Percentiles rank a stretch among this genome's conserved stretches.
Conservation (phyloP, 1,140 invertebrate species). For the Heliconius hermathena region DNA sequence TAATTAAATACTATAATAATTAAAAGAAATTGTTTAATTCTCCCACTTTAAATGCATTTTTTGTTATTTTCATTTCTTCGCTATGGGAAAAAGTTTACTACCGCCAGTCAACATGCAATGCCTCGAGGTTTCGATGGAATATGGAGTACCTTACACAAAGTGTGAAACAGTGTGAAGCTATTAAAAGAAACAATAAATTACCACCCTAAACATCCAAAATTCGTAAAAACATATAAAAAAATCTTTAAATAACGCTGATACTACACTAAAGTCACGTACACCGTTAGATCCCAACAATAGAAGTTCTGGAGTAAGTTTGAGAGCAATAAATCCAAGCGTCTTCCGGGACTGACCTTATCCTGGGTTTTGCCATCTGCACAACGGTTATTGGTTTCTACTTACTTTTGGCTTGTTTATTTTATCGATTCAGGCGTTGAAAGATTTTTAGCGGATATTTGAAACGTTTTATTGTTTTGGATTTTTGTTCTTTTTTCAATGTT, state of each 20-base stretch:
- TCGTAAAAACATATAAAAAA: neutral
- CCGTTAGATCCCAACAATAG: slow-evolving; percentile 11
- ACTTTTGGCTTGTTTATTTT: slow-evolving; percentile 9
- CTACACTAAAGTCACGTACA: neutral
- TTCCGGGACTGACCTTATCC: slow-evolving; percentile 13
- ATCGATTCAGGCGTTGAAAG: neutral
- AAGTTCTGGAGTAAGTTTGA: slow-evolving; percentile 9
- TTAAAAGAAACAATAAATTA: neutral
- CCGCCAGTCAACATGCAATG: no score
- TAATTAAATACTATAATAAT: no score
- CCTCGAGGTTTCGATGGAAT: no score
- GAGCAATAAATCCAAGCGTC: slow-evolving; percentile 9
- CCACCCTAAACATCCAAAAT: neutral
- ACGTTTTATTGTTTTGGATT: neutral
- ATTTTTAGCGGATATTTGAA: neutral
- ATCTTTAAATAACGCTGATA: neutral
- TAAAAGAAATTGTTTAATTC: no score
- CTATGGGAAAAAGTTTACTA: no score
- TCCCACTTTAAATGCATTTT: no score
- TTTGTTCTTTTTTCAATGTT: neutral
- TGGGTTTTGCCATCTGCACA: neutral
- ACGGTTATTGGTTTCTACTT: slow-evolving; percentile 10
- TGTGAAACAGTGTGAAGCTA: no score
- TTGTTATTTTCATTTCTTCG: no score
- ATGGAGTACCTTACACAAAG: no score